Conservation (phyloP, 2,888 invertebrate genomes). For the Bellardia pandia region DNA sequence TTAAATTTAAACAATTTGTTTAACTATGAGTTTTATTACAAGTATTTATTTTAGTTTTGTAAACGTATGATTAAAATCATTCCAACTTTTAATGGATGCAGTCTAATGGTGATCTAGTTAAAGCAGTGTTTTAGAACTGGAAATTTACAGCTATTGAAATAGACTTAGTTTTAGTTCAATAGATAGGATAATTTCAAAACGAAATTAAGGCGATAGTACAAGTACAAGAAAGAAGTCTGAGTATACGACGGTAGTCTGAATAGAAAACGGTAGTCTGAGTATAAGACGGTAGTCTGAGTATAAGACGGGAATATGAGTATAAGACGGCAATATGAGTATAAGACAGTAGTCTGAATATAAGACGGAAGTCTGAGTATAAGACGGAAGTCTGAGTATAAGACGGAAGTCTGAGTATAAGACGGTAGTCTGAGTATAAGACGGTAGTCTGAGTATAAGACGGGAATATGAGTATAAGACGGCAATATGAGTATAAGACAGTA, state of each 20-base stretch:
- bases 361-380: background rate
- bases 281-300: background rate
- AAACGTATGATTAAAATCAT: background rate
- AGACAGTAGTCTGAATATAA: background rate
- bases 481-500: background rate
- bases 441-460: background rate
- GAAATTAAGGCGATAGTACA: background rate
- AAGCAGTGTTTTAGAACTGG: background rate
- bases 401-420: too few relatives aligned
- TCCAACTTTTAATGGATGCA: background rate
- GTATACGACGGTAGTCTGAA: background rate
- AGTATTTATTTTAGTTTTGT: background rate
- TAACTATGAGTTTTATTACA: background rate
- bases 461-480: background rate
- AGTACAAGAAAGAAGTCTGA: background rate
- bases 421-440: background rate
- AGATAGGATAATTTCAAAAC: too few relatives aligned
- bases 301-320: background rate
- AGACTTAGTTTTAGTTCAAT: too few relatives aligned
- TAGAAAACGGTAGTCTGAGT: background rate
- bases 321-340: background rate
- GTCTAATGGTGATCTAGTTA: background rate
- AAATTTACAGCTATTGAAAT: too few relatives aligned
- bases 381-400: too few relatives aligned
- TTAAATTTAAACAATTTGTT: background rate